Percentiles rank a stretch among this genome's conserved stretches.
These are phyloP conservation scores for Hypotaenidia philippensis DNA, from an alignment of 2,797 vertebrate genomes.

Conservation along the genomic window DNA sequence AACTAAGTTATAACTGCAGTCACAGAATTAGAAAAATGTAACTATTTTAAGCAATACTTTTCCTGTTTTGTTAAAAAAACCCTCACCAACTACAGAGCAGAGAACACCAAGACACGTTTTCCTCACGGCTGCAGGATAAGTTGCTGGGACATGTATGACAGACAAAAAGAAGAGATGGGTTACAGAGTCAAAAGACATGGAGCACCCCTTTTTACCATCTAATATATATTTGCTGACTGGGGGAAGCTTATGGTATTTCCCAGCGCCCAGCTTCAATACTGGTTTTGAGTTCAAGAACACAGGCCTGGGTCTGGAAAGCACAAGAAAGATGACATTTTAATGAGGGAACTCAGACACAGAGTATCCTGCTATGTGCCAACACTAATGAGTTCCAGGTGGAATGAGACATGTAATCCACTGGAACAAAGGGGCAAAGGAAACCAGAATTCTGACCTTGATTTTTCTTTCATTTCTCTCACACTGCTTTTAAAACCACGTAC, in stretches of 20 bases:
- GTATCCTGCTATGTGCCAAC: neutral
- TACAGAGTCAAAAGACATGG: neutral
- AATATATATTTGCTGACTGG: neutral
- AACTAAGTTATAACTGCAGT: neutral
- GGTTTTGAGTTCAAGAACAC: neutral
- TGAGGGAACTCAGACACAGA: neutral
- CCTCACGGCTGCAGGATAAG: neutral
- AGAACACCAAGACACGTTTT: neutral
- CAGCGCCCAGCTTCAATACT: neutral
- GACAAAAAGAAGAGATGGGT: neutral
- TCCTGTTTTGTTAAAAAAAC: neutral
- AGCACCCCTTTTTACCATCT: neutral
- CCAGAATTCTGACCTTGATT: neutral
- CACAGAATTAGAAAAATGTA: neutral
- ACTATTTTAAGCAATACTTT: neutral
- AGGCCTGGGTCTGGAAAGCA: neutral
- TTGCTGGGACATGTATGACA: neutral
- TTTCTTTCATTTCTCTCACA: neutral
- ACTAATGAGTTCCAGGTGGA: neutral
- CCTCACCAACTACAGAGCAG: neutral
- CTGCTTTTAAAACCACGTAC: neutral
- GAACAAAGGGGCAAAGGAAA: constrained; percentile 10
- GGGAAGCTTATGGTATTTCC: neutral
- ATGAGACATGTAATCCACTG: neutral
- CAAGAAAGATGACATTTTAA: neutral